Base-by-base conservation (phyloP, 2,888 invertebrate species). In the Epirrita christyi region DNA sequence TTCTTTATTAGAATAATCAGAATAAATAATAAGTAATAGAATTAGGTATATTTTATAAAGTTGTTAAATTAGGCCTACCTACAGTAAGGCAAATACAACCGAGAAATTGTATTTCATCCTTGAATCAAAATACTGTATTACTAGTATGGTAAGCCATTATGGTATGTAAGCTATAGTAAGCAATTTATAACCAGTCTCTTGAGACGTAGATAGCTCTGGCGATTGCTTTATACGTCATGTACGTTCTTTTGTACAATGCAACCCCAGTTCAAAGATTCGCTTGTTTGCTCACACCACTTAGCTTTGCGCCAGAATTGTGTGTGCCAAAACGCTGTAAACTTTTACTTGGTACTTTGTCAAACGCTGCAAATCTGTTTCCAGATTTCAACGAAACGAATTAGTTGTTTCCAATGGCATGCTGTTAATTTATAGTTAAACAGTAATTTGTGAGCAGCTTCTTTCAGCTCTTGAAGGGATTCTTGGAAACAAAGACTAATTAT, bases 301-400 rank as follows among this genome's bases (percentile, higher is more conserved):
- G 72, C 75, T 76, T 72, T 76, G 65, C 70, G 63, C 66, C 60
- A 73, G 68, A 71, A 53, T 47, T 46, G 70, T 73, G 64, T 68
- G 69, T 73, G 69, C 71, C 73, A 65, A 78, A 80, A 71, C 63
- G 68, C 72, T 78, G 76, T 68, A 67, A 78, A 78, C 69, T 76
- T 68, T 71, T 64, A 60, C 51, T 55, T 56, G 68, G 59, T 60
- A 47, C 60, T 55, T 56, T 64, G 54, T 66, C 64, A 63, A 64
- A 59, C 64, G 66, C 68, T 55, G 61, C 63, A 70, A 55, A 72
- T 60, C 63, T 66, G 53, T 59, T 63, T 47, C 29, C 48, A 65
- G 49, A 63, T 66, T 68, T 68, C 58, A 59, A 64, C 55, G 62
- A 62, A 63, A 66, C 67, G 64, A 70, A 41, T 50, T 50, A 54